A percentile compares a stretch with the other conserved stretches of the same genome.
Evolutionary conservation across 2,113 vertebrate species (phyloP).

Genomic region (Myocastor coypus): DNA sequence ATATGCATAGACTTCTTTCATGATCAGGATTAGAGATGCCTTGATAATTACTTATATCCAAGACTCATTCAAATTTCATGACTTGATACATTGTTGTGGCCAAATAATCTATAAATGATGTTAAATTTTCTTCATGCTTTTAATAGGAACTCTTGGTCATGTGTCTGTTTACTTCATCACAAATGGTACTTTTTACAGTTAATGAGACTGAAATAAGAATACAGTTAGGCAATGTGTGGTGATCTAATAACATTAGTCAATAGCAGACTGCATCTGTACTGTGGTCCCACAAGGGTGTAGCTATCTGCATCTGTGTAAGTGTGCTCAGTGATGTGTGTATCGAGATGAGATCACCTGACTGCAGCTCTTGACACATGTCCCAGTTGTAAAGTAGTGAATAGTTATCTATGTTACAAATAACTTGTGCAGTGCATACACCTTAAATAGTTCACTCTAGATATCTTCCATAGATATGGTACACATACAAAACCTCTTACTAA

Average conservation of each 20-base stretch:
- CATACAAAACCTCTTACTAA: background rate
- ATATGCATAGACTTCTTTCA: background rate
- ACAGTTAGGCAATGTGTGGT: background rate
- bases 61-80: conserved; percentile 31
- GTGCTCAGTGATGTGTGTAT: background rate
- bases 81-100: background rate
- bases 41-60: background rate
- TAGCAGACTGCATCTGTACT: background rate
- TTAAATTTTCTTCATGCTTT: conserved; percentile 15
- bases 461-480: background rate
- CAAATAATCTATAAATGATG: background rate
- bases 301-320: background rate
- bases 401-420: background rate
- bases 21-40: background rate
- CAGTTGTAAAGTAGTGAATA: background rate
- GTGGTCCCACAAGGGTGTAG: background rate
- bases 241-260: background rate
- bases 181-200: background rate
- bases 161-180: background rate
- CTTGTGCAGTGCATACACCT: background rate
- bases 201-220: conserved; percentile 43
- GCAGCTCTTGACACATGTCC: background rate
- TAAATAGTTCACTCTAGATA: background rate
- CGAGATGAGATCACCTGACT: background rate
- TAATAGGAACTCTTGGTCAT: background rate